These are phyloP conservation scores for Chelonoidis abingdonii DNA, from an alignment of 2,113 vertebrate species.

Conservation along the genomic window DNA sequence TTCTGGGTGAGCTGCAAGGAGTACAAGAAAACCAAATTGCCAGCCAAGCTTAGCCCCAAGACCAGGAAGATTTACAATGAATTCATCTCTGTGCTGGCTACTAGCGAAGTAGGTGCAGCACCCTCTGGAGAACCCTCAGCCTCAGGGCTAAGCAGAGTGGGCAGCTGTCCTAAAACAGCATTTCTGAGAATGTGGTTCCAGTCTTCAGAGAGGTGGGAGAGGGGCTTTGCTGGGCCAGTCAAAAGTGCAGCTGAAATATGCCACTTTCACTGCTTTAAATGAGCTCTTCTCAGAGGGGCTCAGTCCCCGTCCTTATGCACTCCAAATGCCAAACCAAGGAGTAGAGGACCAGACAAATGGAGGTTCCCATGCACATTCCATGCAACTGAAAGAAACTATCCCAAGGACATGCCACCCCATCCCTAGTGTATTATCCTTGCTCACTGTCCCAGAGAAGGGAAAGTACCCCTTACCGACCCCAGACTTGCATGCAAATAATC, in stretches of 20 bases:
- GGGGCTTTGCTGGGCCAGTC: not conserved
- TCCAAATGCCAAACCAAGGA: not conserved
- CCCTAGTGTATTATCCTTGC: not conserved
- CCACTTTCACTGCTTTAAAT: not conserved
- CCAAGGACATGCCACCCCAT: not conserved
- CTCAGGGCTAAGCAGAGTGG: not conserved
- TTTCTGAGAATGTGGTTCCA: not conserved
- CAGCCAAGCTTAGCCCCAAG: constrained; percentile 79
- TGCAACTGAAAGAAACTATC: not conserved
- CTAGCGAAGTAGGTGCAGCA: constrained; percentile 84
- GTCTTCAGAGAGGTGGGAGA: not conserved
- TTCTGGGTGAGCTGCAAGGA: constrained; percentile 93
- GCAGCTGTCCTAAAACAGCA: not conserved
- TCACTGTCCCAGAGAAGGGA: not conserved
- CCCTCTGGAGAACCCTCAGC: not conserved
- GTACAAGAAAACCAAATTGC: constrained; percentile 84
- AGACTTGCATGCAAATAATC: not conserved
- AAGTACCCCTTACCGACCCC: not conserved
- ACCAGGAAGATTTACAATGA: constrained; percentile 90
- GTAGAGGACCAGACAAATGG: not conserved
- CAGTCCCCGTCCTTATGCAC: not conserved
- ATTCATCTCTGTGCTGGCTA: constrained; percentile 87
- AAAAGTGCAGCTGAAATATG: not conserved
- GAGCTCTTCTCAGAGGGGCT: not conserved
- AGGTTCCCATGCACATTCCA: not conserved